phyloP scores from a whole-genome alignment of 30 jellyfish, hydroid and myxozoan species.

The Pelagia noctiluca region DNA sequence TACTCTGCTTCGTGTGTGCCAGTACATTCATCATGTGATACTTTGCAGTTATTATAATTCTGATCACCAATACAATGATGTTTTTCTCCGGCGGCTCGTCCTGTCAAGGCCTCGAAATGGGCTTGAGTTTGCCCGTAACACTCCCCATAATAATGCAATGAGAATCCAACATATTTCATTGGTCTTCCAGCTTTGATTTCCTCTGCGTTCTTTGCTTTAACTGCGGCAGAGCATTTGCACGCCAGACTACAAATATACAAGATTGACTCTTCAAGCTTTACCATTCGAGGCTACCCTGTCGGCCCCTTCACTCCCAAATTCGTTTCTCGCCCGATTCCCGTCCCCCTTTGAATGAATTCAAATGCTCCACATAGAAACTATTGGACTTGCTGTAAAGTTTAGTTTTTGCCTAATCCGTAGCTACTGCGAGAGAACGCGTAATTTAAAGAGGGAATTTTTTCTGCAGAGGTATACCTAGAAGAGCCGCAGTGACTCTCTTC shows the following conservation, averaged over 20 bases:
- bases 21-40: constrained; percentile 41
- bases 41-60: constrained; percentile 18
- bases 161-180: constrained; percentile 42
- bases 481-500: no score
- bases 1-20: constrained; percentile 55
- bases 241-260: constrained; percentile 15
- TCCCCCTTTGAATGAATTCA: no score
- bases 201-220: constrained; percentile 8
- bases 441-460: no score
- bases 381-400: background rate
- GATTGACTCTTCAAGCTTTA: background rate
- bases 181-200: background rate
- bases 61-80: constrained; percentile 54
- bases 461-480: no score
- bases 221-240: constrained; percentile 10
- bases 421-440: background rate
- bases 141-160: constrained; percentile 50
- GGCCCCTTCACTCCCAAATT: background rate
- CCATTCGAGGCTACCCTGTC: background rate
- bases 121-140: constrained; percentile 34
- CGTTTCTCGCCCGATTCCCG: background rate
- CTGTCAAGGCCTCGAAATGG: constrained; percentile 12
- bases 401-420: background rate
- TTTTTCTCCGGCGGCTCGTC: background rate
- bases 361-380: no score